Conservation (phyloP, 2,113 vertebrate genomes). For the Hirundichthys speculiger region DNA sequence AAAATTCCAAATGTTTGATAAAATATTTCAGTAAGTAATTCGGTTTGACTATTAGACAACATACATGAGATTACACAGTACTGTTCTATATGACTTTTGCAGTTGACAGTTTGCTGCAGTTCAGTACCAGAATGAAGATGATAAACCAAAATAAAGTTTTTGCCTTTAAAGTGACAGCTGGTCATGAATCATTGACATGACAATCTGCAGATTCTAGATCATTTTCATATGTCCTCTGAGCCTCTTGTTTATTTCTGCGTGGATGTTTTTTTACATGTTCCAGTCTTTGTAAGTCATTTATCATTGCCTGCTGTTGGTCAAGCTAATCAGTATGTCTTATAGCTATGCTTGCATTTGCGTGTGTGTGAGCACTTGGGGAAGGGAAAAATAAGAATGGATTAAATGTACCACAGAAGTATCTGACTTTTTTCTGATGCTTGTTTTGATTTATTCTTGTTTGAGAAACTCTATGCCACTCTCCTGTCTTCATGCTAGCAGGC, state of each 20-base stretch:
- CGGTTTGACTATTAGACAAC: conserved; percentile 8
- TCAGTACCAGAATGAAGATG: conserved; percentile 32
- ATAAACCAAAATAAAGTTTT: conserved; percentile 49
- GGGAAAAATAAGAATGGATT: conserved; percentile 12
- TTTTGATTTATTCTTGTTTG: conserved; percentile 9
- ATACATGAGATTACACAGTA: conserved; percentile 37
- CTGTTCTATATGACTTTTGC: conserved; percentile 32
- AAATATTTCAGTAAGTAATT: conserved; percentile 46
- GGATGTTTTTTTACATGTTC: conserved; percentile 23
- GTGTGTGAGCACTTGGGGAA: conserved; percentile 5
- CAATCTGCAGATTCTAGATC: conserved; percentile 50
- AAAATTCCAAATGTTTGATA: conserved; percentile 52
- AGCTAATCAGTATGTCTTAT: conserved; percentile 65
- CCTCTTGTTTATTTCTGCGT: conserved; percentile 30
- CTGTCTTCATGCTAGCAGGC: not conserved
- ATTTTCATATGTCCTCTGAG: conserved; percentile 37
- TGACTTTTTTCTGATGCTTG: conserved; percentile 6
- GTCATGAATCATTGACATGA: conserved; percentile 56
- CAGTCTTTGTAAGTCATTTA: conserved; percentile 27
- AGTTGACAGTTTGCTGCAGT: conserved; percentile 28
- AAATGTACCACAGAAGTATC: conserved; percentile 16
- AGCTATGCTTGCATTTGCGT: conserved; percentile 40
- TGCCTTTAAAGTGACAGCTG: conserved; percentile 58
- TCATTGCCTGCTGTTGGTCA: conserved; percentile 37
- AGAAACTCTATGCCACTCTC: not conserved